These are phyloP conservation scores for Neomicropteryx cornuta DNA, from an alignment of 1,140 invertebrate species.

Conservation along the genomic window DNA sequence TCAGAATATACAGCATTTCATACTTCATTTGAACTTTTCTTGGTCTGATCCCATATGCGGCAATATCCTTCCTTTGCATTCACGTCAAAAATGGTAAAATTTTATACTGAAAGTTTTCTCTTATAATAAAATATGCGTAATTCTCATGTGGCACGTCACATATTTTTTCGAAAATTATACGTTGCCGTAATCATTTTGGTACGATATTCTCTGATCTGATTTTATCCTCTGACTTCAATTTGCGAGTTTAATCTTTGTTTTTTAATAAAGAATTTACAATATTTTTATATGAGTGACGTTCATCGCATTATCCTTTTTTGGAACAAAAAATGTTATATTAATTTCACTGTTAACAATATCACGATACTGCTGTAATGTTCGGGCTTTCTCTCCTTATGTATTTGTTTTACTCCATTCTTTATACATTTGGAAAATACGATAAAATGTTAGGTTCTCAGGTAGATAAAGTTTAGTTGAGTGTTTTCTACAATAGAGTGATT, in stretches of 20 bases:
- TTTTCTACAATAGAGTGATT: conserved; percentile 16
- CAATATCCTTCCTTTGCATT: conserved; percentile 12
- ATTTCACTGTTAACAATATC: conserved; percentile 19
- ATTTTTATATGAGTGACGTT: conserved; percentile 17
- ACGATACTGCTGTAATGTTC: conserved; percentile 16
- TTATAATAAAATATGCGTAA: conserved; percentile 22
- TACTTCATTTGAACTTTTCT: conserved; percentile 20
- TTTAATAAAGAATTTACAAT: not conserved
- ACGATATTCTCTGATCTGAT: not conserved
- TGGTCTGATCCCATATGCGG: conserved; percentile 18
- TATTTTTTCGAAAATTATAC: conserved; percentile 18
- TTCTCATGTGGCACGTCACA: conserved; percentile 12
- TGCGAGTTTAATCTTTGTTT: not conserved
- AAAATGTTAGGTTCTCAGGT: conserved; percentile 12
- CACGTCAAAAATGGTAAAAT: conserved; percentile 20
- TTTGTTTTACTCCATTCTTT: conserved; percentile 12
- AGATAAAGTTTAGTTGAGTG: conserved; percentile 15
- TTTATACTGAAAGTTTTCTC: conserved; percentile 18
- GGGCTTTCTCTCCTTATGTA: conserved; percentile 10
- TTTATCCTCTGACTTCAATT: conserved; percentile 4
- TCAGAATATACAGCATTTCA: too few relatives aligned
- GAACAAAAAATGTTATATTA: conserved; percentile 21
- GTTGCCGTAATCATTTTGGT: conserved; percentile 7
- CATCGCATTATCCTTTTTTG: conserved; percentile 24
- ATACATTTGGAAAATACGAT: conserved; percentile 18